Percentiles rank a stretch among this genome's conserved stretches.
phyloP scores from a whole-genome alignment of 1,140 invertebrate genomes.

The Homarus americanus region DNA sequence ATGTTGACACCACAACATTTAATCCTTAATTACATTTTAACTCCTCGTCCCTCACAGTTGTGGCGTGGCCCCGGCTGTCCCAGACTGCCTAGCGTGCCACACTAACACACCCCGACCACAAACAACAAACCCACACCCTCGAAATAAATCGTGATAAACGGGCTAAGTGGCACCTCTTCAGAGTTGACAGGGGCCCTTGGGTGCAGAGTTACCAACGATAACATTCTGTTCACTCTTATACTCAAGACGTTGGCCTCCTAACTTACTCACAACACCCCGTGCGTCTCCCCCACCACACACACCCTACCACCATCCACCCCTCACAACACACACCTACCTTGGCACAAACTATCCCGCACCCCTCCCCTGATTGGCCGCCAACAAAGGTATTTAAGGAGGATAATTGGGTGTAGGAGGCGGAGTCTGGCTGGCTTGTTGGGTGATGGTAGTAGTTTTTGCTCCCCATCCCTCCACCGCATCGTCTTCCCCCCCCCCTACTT shows the following conservation, averaged over 20 bases:
- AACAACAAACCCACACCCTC: background rate
- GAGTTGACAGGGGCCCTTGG: constrained; percentile 53
- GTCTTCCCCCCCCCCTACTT: background rate
- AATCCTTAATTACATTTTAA: constrained; percentile 33
- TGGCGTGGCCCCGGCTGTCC: background rate
- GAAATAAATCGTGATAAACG: background rate
- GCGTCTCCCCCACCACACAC: background rate
- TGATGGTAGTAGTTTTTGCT: background rate
- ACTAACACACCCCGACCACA: background rate
- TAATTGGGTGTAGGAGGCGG: constrained; percentile 12
- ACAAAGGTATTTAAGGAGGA: constrained; percentile 37
- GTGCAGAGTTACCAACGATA: constrained; percentile 41
- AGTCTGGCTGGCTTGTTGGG: constrained; percentile 12
- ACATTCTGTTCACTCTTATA: constrained; percentile 12
- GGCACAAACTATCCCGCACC: background rate
- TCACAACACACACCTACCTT: background rate
- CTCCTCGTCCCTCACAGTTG: background rate
- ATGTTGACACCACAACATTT: constrained; percentile 49
- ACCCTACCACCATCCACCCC: background rate
- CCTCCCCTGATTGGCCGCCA: background rate
- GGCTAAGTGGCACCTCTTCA: background rate
- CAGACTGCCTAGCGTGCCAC: background rate
- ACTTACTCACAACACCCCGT: background rate
- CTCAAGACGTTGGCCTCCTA: constrained; percentile 27
- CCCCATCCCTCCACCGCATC: background rate